Base-by-base conservation (phyloP, 2,888 invertebrate genomes). In the Lypha dubia region DNA sequence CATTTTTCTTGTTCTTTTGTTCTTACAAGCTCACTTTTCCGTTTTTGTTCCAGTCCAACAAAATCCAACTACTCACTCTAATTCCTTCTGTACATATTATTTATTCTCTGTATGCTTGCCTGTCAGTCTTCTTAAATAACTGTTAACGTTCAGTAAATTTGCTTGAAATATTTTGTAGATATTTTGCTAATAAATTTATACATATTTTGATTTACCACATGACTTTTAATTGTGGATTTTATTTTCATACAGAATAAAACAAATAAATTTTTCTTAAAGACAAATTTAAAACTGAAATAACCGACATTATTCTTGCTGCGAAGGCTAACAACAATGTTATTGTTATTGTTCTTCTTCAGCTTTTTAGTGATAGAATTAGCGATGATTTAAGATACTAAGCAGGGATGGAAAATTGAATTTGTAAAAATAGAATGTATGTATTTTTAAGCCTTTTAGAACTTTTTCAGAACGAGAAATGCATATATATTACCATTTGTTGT, bases 221-320 rank as follows among this genome's bases (percentile, higher is more conserved):
- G 41, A 51, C 32, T 73, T 77, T 67, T 73, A 73, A 83, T 67
- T 73, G 51, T 73, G 53, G 49, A 32, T 24, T 71, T 53, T 53
- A 24, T 51, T 51, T 51, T 51, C 28, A 17, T 28, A 38, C 13
- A 38, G 20, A 74, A 53, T 17, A 20, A n/a, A n/a, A n/a, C n/a
- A n/a, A 60, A 60, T 35, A 44, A 44, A 9, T n/a, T 24, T 44
- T 28, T n/a, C 32, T 32, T 3, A 17, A 17, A 58, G 17, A 35
- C n/a, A 35, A 49, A 20, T 3, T 9, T 28, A 28, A 38, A 38
- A 38, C 3, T 38, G 13, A 13, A 38, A 15, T 15, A 41, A 15
- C 41, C 17, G 32, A 28, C 15, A 56, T n/a, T 53, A 38, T 70
- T 32, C n/a, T 51, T 35, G 15, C 22, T 38, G 8, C 1, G 56